Base-by-base conservation (phyloP, 2,797 vertebrate species). In the Pipistrellus pipistrellus region DNA sequence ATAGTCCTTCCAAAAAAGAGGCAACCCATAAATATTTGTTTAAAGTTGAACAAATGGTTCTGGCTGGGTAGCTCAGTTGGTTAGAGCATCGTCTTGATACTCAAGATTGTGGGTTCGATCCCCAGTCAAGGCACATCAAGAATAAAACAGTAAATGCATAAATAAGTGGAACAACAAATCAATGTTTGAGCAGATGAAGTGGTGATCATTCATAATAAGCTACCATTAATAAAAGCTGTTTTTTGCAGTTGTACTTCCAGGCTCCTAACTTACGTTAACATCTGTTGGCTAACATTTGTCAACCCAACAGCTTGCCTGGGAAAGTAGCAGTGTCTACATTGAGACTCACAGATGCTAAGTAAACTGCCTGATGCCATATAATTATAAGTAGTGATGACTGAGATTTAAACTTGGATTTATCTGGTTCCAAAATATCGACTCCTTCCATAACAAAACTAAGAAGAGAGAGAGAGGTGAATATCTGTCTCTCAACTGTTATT, bases 11-110 rank as follows among this genome's bases (percentile, higher is more conserved):
- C 66, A 76, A 76, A 4, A 51, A 41, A 80, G 7, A 92, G 25
- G 27, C 80, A 32, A 89, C 77, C 48, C 62, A 17, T 90, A 91
- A 73, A 75, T 88, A 87, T 21, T 21, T 72, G 4, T 68, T 84
- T 46, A 81, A 89, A 86, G n/a, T 46, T 92, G 68, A 92, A 57
- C 23, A 85, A 48, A 84, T n/a, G 59, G 30, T 14, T 17, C 62
- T 66, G 62, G n/a, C 15, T 17, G 30, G 30, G 30, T 17, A n/a
- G n/a, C 30, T 66, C 27, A 32, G 62, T 66, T 32, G 62, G 30
- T 64, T 64, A 64, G 30, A 64, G 30, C 14, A n/a, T 32, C 1
- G 2, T 32, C 64, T 14, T 18, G 15, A 66, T 66, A 32, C 64
- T 7, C n/a, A 66, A 66, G n/a, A 3, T 66, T 66, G 64, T n/a